Conservation (phyloP, 2,797 vertebrate species). For the Scolopax bukidnonensis region DNA sequence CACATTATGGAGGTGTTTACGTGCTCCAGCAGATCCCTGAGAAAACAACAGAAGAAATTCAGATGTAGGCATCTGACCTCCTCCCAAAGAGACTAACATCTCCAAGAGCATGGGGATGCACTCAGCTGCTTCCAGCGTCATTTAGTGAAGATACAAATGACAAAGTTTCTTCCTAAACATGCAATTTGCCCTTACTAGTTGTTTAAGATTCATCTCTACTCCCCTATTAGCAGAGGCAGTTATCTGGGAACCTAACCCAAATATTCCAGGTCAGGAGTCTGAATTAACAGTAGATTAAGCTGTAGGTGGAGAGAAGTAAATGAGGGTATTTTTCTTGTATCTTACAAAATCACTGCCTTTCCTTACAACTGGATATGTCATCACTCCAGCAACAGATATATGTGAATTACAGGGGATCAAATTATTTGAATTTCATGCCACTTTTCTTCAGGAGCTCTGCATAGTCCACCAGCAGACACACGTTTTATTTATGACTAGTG, state of each 20-base stretch:
- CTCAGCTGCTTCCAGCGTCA: neutral
- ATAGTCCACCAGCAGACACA: neutral
- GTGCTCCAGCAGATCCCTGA: neutral
- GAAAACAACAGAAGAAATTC: neutral
- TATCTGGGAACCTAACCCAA: neutral
- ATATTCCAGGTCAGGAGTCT: neutral
- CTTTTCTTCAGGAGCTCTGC: neutral
- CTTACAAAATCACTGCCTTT: neutral
- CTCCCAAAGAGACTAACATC: neutral
- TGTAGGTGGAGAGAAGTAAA: neutral
- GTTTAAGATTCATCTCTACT: neutral
- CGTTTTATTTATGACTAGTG: neutral
- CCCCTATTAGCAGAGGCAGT: neutral
- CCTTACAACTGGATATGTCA: neutral
- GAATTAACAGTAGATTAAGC: neutral
- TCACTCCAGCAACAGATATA: neutral
- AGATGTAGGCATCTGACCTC: neutral
- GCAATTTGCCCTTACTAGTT: neutral
- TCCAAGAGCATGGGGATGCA: neutral
- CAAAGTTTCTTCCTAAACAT: neutral
- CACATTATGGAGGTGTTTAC: neutral
- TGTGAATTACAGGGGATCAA: neutral
- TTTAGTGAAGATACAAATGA: neutral
- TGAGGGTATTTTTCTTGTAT: neutral
- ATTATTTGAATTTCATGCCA: neutral